These are phyloP conservation scores for Cochlearius cochlearius DNA, from an alignment of 2,113 vertebrate species.

Conservation along the genomic window DNA sequence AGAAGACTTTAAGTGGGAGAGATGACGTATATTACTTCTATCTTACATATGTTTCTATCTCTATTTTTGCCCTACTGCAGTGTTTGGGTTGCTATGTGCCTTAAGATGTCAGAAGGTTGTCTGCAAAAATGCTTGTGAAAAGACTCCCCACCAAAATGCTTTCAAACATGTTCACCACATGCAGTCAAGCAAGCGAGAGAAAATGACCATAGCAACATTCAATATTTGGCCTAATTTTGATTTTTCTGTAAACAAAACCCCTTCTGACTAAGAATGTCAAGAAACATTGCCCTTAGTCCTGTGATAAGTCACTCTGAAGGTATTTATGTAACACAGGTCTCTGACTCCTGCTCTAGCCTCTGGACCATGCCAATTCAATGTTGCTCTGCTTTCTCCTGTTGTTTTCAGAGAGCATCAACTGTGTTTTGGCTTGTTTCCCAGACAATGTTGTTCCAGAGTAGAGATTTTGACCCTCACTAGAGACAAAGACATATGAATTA, in stretches of 20 bases:
- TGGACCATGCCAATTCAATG: conserved; percentile 9
- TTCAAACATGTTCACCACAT: not conserved
- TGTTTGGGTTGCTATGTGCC: not conserved
- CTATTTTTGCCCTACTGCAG: not conserved
- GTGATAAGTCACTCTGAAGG: not conserved
- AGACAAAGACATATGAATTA: not conserved
- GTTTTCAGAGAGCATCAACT: conserved; percentile 42
- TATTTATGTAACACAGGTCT: conserved; percentile 33
- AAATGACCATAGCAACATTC: not conserved
- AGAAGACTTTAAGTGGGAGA: not conserved
- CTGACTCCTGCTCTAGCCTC: conserved; percentile 32
- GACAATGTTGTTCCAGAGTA: conserved; percentile 21
- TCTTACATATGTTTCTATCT: not conserved
- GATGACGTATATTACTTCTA: not conserved
- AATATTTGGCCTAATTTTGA: not conserved
- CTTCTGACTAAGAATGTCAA: not conserved
- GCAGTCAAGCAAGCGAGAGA: not conserved
- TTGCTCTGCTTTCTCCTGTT: not conserved
- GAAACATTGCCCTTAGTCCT: not conserved
- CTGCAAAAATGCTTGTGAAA: not conserved
- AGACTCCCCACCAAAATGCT: not conserved
- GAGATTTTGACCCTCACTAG: conserved; percentile 23
- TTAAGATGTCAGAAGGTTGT: not conserved
- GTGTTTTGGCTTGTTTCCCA: conserved; percentile 49
- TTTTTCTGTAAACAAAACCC: not conserved